Evolutionary conservation across 2,797 vertebrate species (phyloP).

Genomic region (Potorous gilbertii): DNA sequence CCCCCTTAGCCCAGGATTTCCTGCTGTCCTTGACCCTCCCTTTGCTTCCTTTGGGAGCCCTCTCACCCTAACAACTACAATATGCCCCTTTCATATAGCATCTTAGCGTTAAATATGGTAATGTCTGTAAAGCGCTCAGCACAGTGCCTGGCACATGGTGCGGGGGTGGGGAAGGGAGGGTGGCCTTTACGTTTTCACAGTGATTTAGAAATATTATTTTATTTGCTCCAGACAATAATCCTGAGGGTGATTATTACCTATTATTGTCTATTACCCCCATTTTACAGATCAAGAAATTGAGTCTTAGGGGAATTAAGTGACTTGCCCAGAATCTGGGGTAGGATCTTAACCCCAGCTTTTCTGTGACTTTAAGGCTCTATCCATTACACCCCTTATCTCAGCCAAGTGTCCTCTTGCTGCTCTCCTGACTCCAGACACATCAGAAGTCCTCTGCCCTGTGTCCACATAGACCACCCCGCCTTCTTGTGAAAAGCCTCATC

Average conservation of each 20-base stretch:
- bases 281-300: neutral
- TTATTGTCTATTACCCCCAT: neutral
- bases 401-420: neutral
- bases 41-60: neutral
- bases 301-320: neutral
- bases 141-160: neutral
- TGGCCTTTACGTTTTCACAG: neutral
- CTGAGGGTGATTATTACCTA: neutral
- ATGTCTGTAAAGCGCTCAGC: neutral
- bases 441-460: neutral
- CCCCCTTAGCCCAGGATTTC: neutral
- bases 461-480: neutral
- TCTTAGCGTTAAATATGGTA: neutral
- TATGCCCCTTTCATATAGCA: neutral
- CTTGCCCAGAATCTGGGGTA: neutral
- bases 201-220: neutral
- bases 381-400: neutral
- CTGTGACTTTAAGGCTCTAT: neutral
- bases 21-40: neutral
- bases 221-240: neutral
- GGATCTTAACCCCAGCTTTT: neutral
- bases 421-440: neutral
- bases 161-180: neutral
- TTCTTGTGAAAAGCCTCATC: neutral
- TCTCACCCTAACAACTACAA: neutral